These are phyloP conservation scores for Indicator indicator DNA, from an alignment of 2,113 vertebrate species.

Conservation along the genomic window DNA sequence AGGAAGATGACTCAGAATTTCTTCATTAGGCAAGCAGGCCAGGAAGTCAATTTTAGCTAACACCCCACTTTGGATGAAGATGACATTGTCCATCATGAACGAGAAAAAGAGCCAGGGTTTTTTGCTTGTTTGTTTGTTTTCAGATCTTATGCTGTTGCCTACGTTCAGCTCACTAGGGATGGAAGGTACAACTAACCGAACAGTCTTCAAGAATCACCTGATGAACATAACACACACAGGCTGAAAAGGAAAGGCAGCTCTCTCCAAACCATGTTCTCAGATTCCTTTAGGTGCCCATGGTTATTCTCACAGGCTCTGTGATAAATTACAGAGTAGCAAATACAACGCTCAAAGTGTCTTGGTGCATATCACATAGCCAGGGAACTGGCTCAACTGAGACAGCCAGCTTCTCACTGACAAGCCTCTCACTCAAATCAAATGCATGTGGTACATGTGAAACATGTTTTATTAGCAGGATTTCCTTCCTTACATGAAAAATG, in stretches of 20 bases:
- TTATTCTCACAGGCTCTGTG: neutral
- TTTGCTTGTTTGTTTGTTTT: neutral
- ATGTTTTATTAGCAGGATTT: neutral
- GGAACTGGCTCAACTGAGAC: neutral
- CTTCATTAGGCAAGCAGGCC: neutral
- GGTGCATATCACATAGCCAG: neutral
- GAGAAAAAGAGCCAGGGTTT: neutral
- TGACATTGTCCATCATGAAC: neutral
- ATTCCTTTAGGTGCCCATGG: neutral
- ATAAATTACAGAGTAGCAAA: neutral
- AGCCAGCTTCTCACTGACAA: neutral
- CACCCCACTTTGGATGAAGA: neutral
- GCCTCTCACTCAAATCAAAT: slow-evolving; percentile 8
- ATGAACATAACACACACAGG: neutral
- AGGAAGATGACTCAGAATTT: neutral
- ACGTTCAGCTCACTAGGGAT: neutral
- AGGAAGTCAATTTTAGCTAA: neutral
- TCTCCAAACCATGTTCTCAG: neutral
- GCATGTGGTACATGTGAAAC: neutral
- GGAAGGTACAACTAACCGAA: neutral
- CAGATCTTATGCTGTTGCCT: neutral
- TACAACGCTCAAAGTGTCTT: neutral
- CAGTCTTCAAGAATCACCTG: neutral
- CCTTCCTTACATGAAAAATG: neutral
- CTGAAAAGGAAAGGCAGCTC: neutral